Conservation (phyloP, 2,797 vertebrate species). For the Sebastes variabilis region DNA sequence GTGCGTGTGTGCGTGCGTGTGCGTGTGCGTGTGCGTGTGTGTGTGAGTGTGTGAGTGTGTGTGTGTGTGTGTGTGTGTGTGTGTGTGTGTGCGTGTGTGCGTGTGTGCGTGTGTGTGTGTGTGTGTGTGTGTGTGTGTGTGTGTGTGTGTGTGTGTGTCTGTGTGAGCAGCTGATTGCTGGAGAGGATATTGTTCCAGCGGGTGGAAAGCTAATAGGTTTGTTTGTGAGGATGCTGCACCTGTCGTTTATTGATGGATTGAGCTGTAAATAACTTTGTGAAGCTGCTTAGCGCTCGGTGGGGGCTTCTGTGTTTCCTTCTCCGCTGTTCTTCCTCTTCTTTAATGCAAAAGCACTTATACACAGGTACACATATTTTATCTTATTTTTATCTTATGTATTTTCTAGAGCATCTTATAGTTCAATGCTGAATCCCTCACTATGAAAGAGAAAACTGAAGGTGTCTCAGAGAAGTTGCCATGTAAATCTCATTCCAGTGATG, state of each 20-base stretch:
- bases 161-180: constrained; percentile 32
- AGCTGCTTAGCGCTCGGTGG: constrained; percentile 45
- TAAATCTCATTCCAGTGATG: neutral
- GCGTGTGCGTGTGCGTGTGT: neutral
- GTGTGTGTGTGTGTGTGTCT: neutral
- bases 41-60: neutral
- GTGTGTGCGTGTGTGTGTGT: constrained; percentile 1
- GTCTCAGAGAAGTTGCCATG: neutral
- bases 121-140: neutral
- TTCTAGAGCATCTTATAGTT: neutral
- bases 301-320: constrained; percentile 27
- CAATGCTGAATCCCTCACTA: neutral
- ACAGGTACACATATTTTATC: neutral
- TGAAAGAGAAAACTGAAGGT: neutral
- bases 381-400: neutral
- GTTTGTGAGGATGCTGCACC: constrained; percentile 76
- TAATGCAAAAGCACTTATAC: neutral
- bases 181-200: constrained; percentile 70
- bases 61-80: too few species aligned
- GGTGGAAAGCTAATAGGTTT: constrained; percentile 76
- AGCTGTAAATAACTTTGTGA: constrained; percentile 77
- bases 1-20: neutral
- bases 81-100: neutral
- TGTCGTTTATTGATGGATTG: constrained; percentile 76
- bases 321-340: neutral